Evolutionary conservation across 2,113 vertebrate species (phyloP), one percentile per base, ranked within the genome.

Genomic region (Recurvirostra avosetta): DNA sequence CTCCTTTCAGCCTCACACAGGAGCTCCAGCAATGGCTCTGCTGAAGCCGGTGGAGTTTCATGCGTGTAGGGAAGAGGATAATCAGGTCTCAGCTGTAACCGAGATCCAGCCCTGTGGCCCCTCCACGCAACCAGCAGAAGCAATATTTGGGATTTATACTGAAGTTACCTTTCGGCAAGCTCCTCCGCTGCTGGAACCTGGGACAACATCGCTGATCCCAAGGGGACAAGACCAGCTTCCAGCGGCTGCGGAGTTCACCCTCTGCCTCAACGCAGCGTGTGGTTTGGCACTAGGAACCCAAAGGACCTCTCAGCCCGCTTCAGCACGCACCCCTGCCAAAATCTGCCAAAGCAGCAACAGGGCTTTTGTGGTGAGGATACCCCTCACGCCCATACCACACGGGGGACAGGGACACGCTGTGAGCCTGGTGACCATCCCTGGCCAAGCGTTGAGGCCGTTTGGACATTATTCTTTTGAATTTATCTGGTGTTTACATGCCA

Each of bases 1-100:
- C 95, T 93, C 94, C 91, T 97, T 96, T 97, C 91, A 95, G 81
- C 61, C 94, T 95, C 92, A 79, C 80, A 62, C 90, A 70, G 95
- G 84, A 94, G 94, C 85, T 95, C 86, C 94, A 86, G 92, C 84
- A 96, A 79, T 1, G 12, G 92, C 92, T 89, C 84, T 91, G 82
- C 82, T 53, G 70, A 94, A 82, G 70, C n/a, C 84, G 6, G 66
- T 66, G 32, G 77, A 94, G 84, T 85, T 90, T 94, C 73, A 29
- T 6, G 62, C 79, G 70, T 3, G 29, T 52, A 88, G 67, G 88
- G 80, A 84, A 94, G 90, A 83, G 59, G 63, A 91, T 90, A 97
- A 95, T 94, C 74, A 55, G 76, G 73, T n/a, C 80, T 50, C n/a
- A 18, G 62, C 15, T 85, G 49, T 68, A 68, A 70, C n/a, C 91